Conservation (phyloP, 1,140 invertebrate genomes). For the Drosophila trapezifrons region DNA sequence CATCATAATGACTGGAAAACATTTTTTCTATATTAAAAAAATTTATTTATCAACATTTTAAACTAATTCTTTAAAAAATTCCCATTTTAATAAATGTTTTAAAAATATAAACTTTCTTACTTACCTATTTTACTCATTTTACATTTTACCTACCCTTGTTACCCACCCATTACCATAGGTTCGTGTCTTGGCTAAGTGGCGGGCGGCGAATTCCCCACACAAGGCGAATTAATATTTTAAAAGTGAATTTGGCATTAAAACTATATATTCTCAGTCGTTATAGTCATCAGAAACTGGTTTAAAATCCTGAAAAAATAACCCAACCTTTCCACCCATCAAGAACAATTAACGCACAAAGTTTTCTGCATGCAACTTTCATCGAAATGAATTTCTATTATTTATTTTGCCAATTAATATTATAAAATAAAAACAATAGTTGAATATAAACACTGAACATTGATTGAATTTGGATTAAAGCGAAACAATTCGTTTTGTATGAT, state of each 20-base stretch:
- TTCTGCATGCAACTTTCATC: constrained; percentile 56
- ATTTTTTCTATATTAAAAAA: too few relatives aligned
- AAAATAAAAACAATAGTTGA: constrained; percentile 47
- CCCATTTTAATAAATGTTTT: too few relatives aligned
- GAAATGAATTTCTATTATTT: constrained; percentile 62
- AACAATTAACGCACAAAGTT: neutral
- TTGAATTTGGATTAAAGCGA: constrained; percentile 47
- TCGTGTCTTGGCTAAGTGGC: neutral
- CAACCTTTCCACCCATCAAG: neutral
- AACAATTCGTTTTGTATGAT: constrained; percentile 42
- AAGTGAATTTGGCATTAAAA: too few relatives aligned
- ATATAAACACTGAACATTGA: constrained; percentile 60
- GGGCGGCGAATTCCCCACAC: neutral
- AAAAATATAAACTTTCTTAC: too few relatives aligned
- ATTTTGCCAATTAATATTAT: constrained; percentile 33
- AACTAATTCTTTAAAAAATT: too few relatives aligned
- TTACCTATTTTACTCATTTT: too few relatives aligned
- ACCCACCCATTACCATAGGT: neutral
- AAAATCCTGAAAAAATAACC: neutral
- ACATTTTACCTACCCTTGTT: neutral
- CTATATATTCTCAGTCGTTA: too few relatives aligned
- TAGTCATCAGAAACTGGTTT: too few relatives aligned
- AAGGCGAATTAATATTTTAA: neutral
- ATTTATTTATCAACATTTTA: too few relatives aligned
- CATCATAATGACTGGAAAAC: too few relatives aligned